A percentile compares a stretch with the other conserved stretches of the same genome.
Conservation (phyloP, 2,888 invertebrate genomes). For the Miltochrista miniata region DNA sequence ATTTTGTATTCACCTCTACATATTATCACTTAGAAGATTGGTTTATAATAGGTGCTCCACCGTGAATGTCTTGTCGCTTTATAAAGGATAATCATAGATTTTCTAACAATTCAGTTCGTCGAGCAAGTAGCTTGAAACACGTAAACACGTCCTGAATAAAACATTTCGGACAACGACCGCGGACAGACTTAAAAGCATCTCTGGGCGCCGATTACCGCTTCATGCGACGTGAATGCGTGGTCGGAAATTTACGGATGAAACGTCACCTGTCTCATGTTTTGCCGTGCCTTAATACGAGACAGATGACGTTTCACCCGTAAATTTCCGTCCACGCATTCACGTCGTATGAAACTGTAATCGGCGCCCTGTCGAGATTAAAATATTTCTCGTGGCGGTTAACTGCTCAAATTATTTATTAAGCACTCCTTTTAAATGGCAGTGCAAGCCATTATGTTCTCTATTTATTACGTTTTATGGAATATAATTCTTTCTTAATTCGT, state of each 20-base stretch:
- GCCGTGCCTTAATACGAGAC: too few relatives aligned
- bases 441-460: conserved; percentile 48
- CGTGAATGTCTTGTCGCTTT: conserved; percentile 32
- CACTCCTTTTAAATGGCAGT: conserved; percentile 47
- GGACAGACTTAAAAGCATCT: conserved; percentile 62
- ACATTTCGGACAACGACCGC: conserved; percentile 64
- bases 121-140: conserved; percentile 42
- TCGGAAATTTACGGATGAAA: too few relatives aligned
- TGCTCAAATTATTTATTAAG: conserved; percentile 74
- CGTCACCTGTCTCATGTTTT: too few relatives aligned
- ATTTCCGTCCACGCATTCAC: too few relatives aligned
- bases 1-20: too few relatives aligned
- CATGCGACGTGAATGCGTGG: too few relatives aligned
- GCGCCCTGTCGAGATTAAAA: conserved; percentile 78
- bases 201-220: too few relatives aligned
- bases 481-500: conserved; percentile 30
- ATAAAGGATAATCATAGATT: conserved; percentile 24
- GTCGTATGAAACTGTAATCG: too few relatives aligned
- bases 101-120: conserved; percentile 27
- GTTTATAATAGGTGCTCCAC: not conserved
- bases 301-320: too few relatives aligned
- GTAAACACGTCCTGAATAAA: conserved; percentile 63
- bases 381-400: conserved; percentile 69
- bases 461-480: conserved; percentile 34
- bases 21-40: not conserved